Base-by-base conservation (phyloP, 2,113 vertebrate species). In the Orthonyx spaldingii region DNA sequence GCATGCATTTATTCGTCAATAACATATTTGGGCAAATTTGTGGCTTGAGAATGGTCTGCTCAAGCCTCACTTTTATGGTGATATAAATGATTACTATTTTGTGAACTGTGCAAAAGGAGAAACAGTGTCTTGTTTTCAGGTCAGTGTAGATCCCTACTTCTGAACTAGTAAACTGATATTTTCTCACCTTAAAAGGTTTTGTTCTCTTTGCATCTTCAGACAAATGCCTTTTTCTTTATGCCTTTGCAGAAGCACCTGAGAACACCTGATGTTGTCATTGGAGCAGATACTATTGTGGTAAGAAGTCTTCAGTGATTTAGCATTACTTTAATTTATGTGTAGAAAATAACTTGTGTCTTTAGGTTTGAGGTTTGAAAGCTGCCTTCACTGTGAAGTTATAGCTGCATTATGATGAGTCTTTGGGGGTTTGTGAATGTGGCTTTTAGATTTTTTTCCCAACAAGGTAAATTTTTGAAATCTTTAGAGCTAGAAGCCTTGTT, bases 251-350 rank as follows among this genome's bases (percentile, higher is more conserved):
- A 99, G 83, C 99, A 99, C 91, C 87, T 98, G 47, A 98, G 98
- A 95, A 98, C 98, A 55, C 99, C 99, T 11, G 98, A 99, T 94
- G 81, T 99, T 39, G 99, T 99, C 71, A 99, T 99, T 33, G 99
- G 99, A 87, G 99, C 99, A 12, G 99, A 99, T 96, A 99, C 99
- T 15, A 98, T 99, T 49, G 99, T 99, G 98, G 99, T 99, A 98
- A 98, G 98, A 94, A 81, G 24, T 39, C 17, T 81, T 68, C 3
- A 13, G 9, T 82, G 32, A n/a, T 78, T 86, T 59, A 70, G 18
- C 16, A 26, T 79, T 69, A 33, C 17, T 71, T 92, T 52, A 41
- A 14, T 60, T 65, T 70, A 46, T 66, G 6, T 12, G 6, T 66
- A 59, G 56, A 60, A 84, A 90, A 87, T 57, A 46, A 46, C 7